A percentile compares a stretch with the other conserved stretches of the same genome.
Evolutionary conservation across 2,888 invertebrate species (phyloP).

Genomic region (Amphipyra berbera): DNA sequence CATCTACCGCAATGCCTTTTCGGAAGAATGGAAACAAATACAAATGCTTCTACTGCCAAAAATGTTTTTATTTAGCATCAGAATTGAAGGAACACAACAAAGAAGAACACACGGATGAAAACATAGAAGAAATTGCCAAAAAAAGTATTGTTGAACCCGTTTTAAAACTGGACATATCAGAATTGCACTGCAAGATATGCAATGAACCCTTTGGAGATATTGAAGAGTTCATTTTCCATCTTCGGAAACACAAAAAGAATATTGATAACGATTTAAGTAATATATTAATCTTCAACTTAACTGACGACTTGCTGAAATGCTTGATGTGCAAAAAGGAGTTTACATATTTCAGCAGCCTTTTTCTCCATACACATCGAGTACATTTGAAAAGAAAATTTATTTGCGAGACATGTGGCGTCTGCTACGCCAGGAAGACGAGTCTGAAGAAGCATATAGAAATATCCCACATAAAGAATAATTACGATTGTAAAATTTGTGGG

Average conservation of each 20-base stretch:
- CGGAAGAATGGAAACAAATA: conserved; percentile 37
- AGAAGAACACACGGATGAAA: conserved; percentile 18
- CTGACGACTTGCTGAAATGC: conserved; percentile 44
- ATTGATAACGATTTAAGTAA: conserved; percentile 23
- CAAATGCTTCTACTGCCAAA: conserved; percentile 49
- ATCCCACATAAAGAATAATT: conserved; percentile 23
- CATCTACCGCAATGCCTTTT: conserved; percentile 46
- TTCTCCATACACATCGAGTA: conserved; percentile 37
- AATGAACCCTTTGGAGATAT: conserved; percentile 11
- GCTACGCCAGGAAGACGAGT: conserved; percentile 18
- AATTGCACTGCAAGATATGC: conserved; percentile 44
- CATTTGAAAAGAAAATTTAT: conserved; percentile 30
- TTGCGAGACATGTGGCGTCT: conserved; percentile 40
- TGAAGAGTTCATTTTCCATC: conserved; percentile 30
- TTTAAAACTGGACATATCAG: conserved; percentile 44
- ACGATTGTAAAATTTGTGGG: conserved; percentile 30
- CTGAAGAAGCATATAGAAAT: conserved; percentile 18
- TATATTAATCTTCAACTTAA: conserved; percentile 45
- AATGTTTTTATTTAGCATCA: conserved; percentile 19
- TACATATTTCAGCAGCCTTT: conserved; percentile 31
- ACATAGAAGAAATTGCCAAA: conserved; percentile 15
- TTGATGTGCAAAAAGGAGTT: conserved; percentile 42
- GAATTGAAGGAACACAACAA: conserved; percentile 35
- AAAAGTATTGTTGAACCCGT: not conserved
- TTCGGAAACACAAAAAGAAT: conserved; percentile 29